Percentiles rank a stretch among this genome's conserved stretches.
phyloP scores from a whole-genome alignment of 2,888 invertebrate species.

The Pherbina coryleti region DNA sequence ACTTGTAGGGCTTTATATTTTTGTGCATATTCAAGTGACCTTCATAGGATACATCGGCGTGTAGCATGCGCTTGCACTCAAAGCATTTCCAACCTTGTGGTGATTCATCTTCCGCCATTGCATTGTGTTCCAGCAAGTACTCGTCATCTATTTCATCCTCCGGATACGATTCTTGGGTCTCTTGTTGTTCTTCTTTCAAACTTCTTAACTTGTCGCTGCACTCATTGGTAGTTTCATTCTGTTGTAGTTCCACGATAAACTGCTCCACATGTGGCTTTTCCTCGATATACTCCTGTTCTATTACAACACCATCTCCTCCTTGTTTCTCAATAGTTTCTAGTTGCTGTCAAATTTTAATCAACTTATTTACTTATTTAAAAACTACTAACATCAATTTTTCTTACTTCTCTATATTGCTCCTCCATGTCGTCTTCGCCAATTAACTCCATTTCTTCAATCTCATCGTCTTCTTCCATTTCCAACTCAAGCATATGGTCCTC shows the following conservation, averaged over 20 bases:
- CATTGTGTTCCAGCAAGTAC: conserved; percentile 44
- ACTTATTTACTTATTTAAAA: background rate
- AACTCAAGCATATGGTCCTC: conserved; percentile 18
- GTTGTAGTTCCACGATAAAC: background rate
- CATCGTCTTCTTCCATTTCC: conserved; percentile 23
- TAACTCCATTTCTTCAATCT: background rate
- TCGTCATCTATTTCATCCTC: conserved; percentile 50
- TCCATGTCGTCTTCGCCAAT: background rate
- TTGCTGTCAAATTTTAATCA: background rate
- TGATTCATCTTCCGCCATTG: conserved; percentile 11
- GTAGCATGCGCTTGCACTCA: conserved; percentile 48
- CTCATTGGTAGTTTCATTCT: background rate
- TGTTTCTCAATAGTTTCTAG: conserved; percentile 13
- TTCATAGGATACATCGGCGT: conserved; percentile 53
- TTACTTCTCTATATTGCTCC: conserved; percentile 4
- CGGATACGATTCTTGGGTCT: conserved; percentile 22
- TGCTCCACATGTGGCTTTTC: conserved; percentile 7
- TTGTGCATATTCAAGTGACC: conserved; percentile 52
- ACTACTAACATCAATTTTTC: background rate
- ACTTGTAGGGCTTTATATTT: conserved; percentile 48
- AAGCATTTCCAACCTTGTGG: conserved; percentile 49
- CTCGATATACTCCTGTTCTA: background rate
- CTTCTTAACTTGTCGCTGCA: too few species aligned
- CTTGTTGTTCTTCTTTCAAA: background rate
- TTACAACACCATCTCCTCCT: background rate